Evolutionary conservation across 2,888 invertebrate species (phyloP).

Genomic region (Zygaena filipendulae): DNA sequence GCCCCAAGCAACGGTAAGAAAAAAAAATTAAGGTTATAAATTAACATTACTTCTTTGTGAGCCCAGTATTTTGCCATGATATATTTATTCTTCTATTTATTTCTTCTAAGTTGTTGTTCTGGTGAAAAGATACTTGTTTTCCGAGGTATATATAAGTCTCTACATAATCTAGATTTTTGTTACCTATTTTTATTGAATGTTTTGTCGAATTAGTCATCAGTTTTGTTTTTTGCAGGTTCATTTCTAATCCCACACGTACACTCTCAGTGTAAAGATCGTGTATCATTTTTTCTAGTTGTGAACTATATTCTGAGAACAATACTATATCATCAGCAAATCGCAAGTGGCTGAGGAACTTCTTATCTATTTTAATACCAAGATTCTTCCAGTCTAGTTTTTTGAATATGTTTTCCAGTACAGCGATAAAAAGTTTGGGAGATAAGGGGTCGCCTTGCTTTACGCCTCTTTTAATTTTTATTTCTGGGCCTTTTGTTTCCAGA

Average conservation of each 20-base stretch:
- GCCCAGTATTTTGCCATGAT: slow-evolving; percentile 7
- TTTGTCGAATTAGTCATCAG: slow-evolving; percentile 13
- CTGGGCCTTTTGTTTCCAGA: no score
- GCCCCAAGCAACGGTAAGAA: no score
- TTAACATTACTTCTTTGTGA: background rate
- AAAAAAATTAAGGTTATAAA: no score
- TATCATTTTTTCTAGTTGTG: slow-evolving; percentile 11
- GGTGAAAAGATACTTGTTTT: slow-evolving; percentile 10
- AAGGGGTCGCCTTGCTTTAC: slow-evolving; percentile 1
- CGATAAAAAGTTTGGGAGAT: slow-evolving; percentile 66
- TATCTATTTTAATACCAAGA: background rate
- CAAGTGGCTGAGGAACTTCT: slow-evolving; percentile 1
- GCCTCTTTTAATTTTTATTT: slow-evolving; percentile 7
- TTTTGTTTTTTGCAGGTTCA: slow-evolving; percentile 15
- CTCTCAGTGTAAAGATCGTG: slow-evolving; percentile 11
- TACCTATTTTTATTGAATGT: slow-evolving; percentile 7
- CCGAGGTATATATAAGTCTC: slow-evolving; percentile 13
- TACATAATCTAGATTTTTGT: slow-evolving; percentile 9
- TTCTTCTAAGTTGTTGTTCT: slow-evolving; percentile 5
- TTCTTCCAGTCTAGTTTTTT: slow-evolving; percentile 3
- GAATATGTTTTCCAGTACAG: slow-evolving; percentile 1
- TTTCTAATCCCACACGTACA: slow-evolving; percentile 14
- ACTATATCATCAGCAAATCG: slow-evolving; percentile 1
- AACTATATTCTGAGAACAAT: slow-evolving; percentile 1
- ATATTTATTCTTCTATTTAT: slow-evolving; percentile 4